Conservation (phyloP, 2,888 invertebrate genomes). For the Sialis fuliginosa region DNA sequence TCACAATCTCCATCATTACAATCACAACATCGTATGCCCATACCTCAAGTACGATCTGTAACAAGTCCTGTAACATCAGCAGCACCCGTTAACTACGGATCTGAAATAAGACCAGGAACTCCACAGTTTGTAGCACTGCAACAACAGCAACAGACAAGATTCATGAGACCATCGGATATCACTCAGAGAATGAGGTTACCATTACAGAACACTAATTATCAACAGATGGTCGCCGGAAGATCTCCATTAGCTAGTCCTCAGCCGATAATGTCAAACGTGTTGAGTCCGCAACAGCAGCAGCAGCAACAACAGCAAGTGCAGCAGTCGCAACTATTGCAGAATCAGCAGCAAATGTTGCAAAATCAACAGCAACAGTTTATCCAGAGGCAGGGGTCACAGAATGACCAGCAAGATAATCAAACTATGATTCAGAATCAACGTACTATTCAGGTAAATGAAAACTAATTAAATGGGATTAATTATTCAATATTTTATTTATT, state of each 20-base stretch:
- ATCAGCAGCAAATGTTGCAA: constrained; percentile 2
- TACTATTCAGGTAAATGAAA: constrained; percentile 22
- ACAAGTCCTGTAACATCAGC: constrained; percentile 29
- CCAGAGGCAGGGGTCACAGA: constrained; percentile 16
- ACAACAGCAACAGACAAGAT: constrained; percentile 22
- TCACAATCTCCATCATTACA: constrained; percentile 31
- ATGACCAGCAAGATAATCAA: not conserved
- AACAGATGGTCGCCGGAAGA: constrained; percentile 16
- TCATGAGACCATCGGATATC: constrained; percentile 24
- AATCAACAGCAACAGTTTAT: constrained; percentile 12
- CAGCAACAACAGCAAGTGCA: constrained; percentile 14
- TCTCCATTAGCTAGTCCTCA: constrained; percentile 33
- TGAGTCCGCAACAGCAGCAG: constrained; percentile 16
- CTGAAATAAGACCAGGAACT: constrained; percentile 13
- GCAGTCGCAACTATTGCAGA: not conserved
- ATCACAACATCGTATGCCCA: constrained; percentile 31
- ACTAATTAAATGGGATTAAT: constrained; percentile 17
- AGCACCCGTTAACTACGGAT: constrained; percentile 13
- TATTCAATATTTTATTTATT: no score
- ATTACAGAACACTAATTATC: constrained; percentile 19
- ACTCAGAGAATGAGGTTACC: constrained; percentile 21
- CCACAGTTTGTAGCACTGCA: constrained; percentile 15
- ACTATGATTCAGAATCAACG: constrained; percentile 21
- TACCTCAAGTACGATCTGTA: constrained; percentile 23
- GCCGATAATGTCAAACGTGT: constrained; percentile 24